phyloP scores from a whole-genome alignment of 2,113 vertebrate genomes.

The Takifugu bimaculatus region DNA sequence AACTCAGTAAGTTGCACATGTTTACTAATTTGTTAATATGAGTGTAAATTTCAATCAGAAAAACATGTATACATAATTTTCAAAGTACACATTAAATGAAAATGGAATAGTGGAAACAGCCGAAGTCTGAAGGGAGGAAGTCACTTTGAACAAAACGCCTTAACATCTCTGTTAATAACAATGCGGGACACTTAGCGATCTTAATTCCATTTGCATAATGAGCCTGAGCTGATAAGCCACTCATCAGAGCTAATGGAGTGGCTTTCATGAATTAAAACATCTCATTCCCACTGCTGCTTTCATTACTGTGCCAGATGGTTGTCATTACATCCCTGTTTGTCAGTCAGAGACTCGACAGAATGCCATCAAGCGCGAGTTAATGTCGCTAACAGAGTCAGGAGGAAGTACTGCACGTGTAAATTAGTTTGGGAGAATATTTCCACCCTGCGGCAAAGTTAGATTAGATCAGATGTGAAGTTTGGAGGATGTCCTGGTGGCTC shows the following conservation, averaged over 20 bases:
- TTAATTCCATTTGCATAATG: constrained; percentile 80
- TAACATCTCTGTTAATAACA: constrained; percentile 66
- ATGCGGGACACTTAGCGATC: constrained; percentile 59
- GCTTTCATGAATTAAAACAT: constrained; percentile 80
- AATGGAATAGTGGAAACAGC: background rate
- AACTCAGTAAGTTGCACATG: no score
- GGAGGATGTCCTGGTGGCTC: constrained; percentile 15
- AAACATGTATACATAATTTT: background rate
- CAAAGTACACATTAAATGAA: background rate
- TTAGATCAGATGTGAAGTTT: constrained; percentile 43
- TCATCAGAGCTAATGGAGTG: constrained; percentile 78
- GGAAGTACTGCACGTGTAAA: constrained; percentile 26
- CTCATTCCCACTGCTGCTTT: constrained; percentile 74
- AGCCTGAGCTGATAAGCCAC: constrained; percentile 74
- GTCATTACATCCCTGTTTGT: constrained; percentile 71
- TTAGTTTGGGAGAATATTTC: constrained; percentile 27
- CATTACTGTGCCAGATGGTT: constrained; percentile 77
- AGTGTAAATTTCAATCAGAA: no score
- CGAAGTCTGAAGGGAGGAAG: constrained; percentile 30
- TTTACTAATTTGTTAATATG: no score
- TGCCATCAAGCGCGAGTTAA: constrained; percentile 52
- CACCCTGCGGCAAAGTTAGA: constrained; percentile 36
- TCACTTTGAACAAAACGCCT: constrained; percentile 58
- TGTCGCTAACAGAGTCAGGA: constrained; percentile 41
- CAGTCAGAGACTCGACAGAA: constrained; percentile 58